Conservation (phyloP, 2,888 invertebrate species). For the Heliconius sara region DNA sequence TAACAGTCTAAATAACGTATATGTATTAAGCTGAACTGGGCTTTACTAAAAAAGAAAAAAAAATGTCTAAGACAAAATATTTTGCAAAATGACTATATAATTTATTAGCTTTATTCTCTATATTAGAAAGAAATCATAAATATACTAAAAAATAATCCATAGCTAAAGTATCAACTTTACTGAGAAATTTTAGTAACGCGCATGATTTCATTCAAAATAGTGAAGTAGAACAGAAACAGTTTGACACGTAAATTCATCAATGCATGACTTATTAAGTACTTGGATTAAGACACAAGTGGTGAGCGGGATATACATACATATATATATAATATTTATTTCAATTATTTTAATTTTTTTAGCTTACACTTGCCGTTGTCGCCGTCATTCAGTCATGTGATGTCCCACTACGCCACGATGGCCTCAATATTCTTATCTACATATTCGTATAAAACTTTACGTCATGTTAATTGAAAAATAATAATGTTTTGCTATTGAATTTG, state of each 20-base stretch:
- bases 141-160: neutral
- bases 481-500: no score
- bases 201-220: slow-evolving; percentile 31
- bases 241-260: slow-evolving; percentile 68
- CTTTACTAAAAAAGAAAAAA: neutral
- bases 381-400: no score
- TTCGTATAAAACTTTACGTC: no score
- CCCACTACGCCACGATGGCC: no score
- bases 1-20: neutral
- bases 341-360: neutral
- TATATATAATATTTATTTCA: neutral
- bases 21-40: no score
- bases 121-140: neutral
- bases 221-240: slow-evolving; percentile 48
- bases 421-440: no score
- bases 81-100: neutral
- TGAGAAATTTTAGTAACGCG: slow-evolving; percentile 8
- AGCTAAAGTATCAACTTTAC: neutral
- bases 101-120: neutral
- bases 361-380: no score
- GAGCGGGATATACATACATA: neutral
- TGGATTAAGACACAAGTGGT: slow-evolving; percentile 42
- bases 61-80: neutral
- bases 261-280: slow-evolving; percentile 60
- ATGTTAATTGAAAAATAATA: no score